These are phyloP conservation scores for Syrista parreyssii DNA, from an alignment of 2,888 invertebrate genomes.

Conservation along the genomic window DNA sequence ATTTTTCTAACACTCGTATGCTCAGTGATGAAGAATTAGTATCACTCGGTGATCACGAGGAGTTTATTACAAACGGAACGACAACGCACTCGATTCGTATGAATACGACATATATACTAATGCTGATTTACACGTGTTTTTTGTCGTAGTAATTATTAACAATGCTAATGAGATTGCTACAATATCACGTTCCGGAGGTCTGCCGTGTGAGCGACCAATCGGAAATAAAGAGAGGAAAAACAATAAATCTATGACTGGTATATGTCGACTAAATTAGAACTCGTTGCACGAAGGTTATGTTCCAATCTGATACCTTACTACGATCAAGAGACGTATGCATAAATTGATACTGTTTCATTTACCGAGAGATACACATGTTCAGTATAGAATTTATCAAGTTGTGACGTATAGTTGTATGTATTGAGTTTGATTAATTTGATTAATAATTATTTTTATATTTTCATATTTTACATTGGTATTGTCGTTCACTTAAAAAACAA, in stretches of 20 bases:
- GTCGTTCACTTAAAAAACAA: neutral
- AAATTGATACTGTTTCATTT: neutral
- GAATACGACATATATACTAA: neutral
- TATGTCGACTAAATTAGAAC: conserved; percentile 3
- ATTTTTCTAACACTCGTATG: neutral
- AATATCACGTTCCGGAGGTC: conserved; percentile 65
- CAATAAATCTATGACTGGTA: neutral
- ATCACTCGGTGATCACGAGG: neutral
- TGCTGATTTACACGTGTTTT: neutral
- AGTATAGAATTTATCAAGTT: no score
- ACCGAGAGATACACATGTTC: neutral
- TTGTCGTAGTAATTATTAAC: conserved; percentile 43
- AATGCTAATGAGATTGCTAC: conserved; percentile 63
- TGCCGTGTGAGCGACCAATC: conserved; percentile 56
- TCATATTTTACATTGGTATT: neutral
- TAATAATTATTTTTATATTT: neutral
- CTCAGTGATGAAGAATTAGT: neutral
- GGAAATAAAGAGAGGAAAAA: conserved; percentile 24
- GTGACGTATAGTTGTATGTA: neutral
- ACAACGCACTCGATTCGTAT: neutral
- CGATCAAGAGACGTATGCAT: neutral
- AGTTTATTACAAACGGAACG: neutral
- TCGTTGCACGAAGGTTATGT: neutral
- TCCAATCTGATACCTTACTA: neutral
- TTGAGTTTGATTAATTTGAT: neutral